Base-by-base conservation (phyloP, 2,113 vertebrate genomes). In the Nycticorax nycticorax region DNA sequence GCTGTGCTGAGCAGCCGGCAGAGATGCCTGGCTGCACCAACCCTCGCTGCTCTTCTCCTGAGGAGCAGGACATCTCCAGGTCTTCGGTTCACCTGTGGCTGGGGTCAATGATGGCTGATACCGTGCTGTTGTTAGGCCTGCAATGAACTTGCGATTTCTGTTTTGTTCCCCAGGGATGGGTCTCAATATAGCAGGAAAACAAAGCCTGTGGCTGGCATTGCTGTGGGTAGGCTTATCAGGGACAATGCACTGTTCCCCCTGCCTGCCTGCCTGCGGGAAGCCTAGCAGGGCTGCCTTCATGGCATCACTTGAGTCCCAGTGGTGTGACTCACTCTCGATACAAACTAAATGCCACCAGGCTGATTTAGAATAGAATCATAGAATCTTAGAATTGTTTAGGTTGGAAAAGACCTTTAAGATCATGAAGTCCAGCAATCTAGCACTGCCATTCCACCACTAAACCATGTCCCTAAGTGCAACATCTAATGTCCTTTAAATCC, bases 121-220 rank as follows among this genome's bases (percentile, higher is more conserved):
- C 35, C 0, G 0, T 52, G 57, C 20, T 57, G 33, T 26, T 33
- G 8, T 41, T 62, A 57, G 50, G 14, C 30, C 59, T 55, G 67
- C 50, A n/a, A 4, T 17, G 55, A 76, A 41, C n/a, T n/a, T 22
- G 11, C 0, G 0, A 7, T n/a, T 88, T 89, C 62, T 57, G 17
- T 14, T 73, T 37, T 48, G 20, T 24, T 75, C 60, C 64, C 30
- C 24, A 7, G 56, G 35, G 37, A 73, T 45, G 48, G 4, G 14
- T 80, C 17, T 88, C 53, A 48, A 4, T 21, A 32, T 0, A 80
- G 26, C 9, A 63, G 37, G 41, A 77, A 77, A 77, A 71, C 48
- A 59, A 69, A 93, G 26, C 5, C 41, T 11, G 16, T 2, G 5
- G 27, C 66, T 80, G 62, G 45, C 50, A 55, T 5, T 0, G 3